These are phyloP conservation scores for Lamprotornis superbus DNA, from an alignment of 2,113 vertebrate species.

Conservation along the genomic window DNA sequence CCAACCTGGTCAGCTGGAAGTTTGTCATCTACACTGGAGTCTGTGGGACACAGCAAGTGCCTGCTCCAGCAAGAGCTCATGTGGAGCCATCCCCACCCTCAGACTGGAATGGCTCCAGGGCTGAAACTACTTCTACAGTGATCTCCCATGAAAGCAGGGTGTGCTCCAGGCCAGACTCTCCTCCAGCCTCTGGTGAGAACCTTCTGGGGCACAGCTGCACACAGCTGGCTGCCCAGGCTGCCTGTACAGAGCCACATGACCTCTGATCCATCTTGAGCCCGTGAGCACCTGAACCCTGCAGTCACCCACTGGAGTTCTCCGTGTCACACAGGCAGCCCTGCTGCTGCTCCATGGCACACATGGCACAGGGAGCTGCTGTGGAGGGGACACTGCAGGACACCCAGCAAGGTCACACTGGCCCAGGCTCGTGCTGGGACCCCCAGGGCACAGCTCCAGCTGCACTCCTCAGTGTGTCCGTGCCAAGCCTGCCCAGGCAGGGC, in stretches of 20 bases:
- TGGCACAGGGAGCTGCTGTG: fast-evolving
- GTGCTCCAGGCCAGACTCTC: not conserved
- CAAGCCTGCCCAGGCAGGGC: fast-evolving
- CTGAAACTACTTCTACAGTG: not conserved
- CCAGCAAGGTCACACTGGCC: fast-evolving
- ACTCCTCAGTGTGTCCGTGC: fast-evolving
- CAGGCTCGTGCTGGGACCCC: fast-evolving
- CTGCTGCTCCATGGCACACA: fast-evolving
- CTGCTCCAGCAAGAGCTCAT: not conserved
- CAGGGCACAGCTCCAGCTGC: fast-evolving
- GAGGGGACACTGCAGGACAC: not conserved
- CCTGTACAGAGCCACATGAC: not conserved
- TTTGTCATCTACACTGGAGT: not conserved
- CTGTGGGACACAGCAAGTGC: not conserved
- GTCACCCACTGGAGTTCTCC: fast-evolving
- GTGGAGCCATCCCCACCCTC: not conserved
- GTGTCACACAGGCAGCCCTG: fast-evolving
- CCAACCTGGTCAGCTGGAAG: not conserved
- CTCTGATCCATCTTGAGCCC: not conserved
- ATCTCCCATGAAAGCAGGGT: not conserved
- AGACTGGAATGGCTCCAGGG: not conserved
- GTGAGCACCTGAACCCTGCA: not conserved
- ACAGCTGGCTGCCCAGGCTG: not conserved
- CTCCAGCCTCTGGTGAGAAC: not conserved
- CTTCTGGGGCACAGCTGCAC: fast-evolving